These are phyloP conservation scores for Leucoraja erinaceus DNA, from an alignment of 2,113 vertebrate genomes.

Conservation along the genomic window DNA sequence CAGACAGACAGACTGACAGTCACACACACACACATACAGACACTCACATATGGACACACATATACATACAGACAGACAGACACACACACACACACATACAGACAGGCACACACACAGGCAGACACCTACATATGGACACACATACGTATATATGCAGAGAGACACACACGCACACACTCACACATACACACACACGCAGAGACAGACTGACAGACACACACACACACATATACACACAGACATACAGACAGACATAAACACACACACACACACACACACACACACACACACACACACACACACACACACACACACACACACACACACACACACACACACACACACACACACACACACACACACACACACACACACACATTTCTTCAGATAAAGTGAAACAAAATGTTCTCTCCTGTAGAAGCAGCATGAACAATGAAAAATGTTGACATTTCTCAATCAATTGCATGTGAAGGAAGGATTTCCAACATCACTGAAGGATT, in stretches of 20 bases:
- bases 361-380: background rate
- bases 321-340: background rate
- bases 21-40: no score
- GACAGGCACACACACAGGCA: background rate
- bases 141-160: no score
- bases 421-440: background rate
- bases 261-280: background rate
- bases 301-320: background rate
- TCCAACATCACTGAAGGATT: background rate
- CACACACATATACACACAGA: background rate
- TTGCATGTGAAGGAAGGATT: background rate
- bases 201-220: background rate
- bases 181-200: no score
- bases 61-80: no score
- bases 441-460: background rate
- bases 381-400: background rate
- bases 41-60: no score
- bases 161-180: background rate
- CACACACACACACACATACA: no score
- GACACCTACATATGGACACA: no score
- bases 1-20: no score
- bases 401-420: background rate
- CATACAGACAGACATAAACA: background rate
- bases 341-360: background rate
- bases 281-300: background rate